Base-by-base conservation (phyloP, 1,140 invertebrate species). In the Scaptomyza hsui region DNA sequence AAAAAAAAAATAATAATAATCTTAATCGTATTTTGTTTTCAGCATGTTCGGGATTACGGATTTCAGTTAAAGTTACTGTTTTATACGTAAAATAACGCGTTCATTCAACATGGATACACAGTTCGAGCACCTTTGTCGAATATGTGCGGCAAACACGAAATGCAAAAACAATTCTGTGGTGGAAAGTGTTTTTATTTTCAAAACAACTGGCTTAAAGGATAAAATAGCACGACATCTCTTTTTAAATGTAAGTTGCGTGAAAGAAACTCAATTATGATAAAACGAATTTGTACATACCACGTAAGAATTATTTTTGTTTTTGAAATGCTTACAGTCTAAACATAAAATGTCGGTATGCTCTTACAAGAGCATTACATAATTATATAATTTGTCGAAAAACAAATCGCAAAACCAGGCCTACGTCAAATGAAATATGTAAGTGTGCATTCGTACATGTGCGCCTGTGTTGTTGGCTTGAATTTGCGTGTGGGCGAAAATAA, bases 131-230 rank as follows among this genome's bases (percentile, higher is more conserved):
- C 70, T 90, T 51, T 90, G 89, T 26, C 89, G 89, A 32, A 75
- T 90, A 60, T 90, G 89, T 61, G 89, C 89, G 32, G 85, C 79
- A 15, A 89, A 90, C 53, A 90, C 89, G 6, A 90, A 90, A 68
- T 75, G 70, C 57, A 90, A 81, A 71, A 90, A 72, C n/a, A 88
- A 81, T 55, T 90, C 89, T 0, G 75, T 90, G 4, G 75, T 76
- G 5, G 89, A 90, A 69, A 90, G 85, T 69, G 89, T 89, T 32
- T 89, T 88, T 56, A 90, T 90, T 32, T 78, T 90, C 19, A 90
- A 90, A 57, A 90, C 89, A 16, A 19, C 59, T 19, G 85, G 78
- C 9, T 26, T 90, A 9, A 76, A 73, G 72, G 89, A 90, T 68
- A 90, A 89, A 73, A 88, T 90, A 61, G 70, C 75, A n/a, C 71